phyloP scores from a whole-genome alignment of 2,888 invertebrate species.

The Sphaerophoria taeniata region DNA sequence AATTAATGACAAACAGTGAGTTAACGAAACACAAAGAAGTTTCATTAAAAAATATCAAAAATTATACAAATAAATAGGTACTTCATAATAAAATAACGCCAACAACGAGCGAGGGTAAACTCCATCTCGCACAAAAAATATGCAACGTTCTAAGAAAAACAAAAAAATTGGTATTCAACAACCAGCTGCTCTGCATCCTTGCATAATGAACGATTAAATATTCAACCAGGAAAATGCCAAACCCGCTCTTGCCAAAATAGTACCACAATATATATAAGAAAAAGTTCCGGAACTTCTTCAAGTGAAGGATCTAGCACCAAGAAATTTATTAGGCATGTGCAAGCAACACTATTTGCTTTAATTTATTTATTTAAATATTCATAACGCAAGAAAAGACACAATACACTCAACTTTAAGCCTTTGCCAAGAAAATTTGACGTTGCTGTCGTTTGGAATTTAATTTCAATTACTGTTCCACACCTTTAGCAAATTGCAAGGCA shows the following conservation, averaged over 20 bases:
- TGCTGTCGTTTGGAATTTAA: too few species aligned
- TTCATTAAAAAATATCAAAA: slow-evolving; percentile 2
- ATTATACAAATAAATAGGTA: slow-evolving; percentile 39
- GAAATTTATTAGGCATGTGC: slow-evolving; percentile 53
- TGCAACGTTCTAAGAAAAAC: slow-evolving; percentile 5
- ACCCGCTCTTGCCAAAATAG: slow-evolving; percentile 1
- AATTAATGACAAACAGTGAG: slow-evolving; percentile 51
- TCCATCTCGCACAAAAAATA: slow-evolving; percentile 21
- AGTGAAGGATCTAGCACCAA: slow-evolving; percentile 14
- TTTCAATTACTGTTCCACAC: too few species aligned
- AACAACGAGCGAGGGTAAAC: slow-evolving; percentile 23
- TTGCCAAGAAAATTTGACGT: not conserved
- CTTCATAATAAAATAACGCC: slow-evolving; percentile 61
- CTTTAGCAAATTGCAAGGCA: too few species aligned
- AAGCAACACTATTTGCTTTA: slow-evolving; percentile 45
- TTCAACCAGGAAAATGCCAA: slow-evolving; percentile 49
- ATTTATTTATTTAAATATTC: slow-evolving; percentile 67
- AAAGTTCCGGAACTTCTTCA: slow-evolving; percentile 5
- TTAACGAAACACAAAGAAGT: not conserved
- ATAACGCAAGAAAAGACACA: slow-evolving; percentile 22
- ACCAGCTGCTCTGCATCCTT: slow-evolving; percentile 13
- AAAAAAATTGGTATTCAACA: not conserved
- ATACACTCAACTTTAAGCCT: not conserved
- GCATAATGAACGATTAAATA: slow-evolving; percentile 61
- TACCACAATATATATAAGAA: slow-evolving; percentile 5